Percentiles rank a stretch among this genome's conserved stretches.
Conservation (phyloP, 2,113 vertebrate genomes). For the Corvus hawaiiensis region DNA sequence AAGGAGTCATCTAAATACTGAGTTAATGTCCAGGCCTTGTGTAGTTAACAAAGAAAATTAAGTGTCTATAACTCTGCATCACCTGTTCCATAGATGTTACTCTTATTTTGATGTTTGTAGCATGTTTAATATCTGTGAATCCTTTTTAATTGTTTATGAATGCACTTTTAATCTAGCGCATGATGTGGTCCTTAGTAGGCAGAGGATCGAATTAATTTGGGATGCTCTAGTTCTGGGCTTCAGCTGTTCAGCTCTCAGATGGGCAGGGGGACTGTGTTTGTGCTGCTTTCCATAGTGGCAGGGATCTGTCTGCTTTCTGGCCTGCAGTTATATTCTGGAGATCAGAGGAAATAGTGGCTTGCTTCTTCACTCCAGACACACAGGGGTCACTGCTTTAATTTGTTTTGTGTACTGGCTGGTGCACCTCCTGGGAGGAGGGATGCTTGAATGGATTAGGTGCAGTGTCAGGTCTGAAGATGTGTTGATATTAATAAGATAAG, state of each 20-base stretch:
- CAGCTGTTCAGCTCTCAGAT: not conserved
- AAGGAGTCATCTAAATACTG: not conserved
- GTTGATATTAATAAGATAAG: not conserved
- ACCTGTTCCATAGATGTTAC: not conserved
- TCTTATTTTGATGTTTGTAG: not conserved
- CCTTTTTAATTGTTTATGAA: not conserved
- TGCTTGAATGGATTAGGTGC: not conserved
- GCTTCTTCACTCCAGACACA: not conserved
- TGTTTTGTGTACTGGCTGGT: not conserved
- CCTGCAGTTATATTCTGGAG: not conserved
- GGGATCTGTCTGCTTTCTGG: not conserved
- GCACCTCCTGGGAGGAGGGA: not conserved
- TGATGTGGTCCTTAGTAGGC: not conserved
- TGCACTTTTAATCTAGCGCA: not conserved
- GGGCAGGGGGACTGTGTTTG: not conserved
- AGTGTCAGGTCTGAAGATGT: not conserved
- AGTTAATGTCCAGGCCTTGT: not conserved
- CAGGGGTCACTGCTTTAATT: not conserved
- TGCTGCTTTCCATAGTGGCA: not conserved
- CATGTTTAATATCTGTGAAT: not conserved
- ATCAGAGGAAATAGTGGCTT: not conserved
- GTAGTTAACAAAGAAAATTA: not conserved
- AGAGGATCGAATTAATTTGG: not conserved
- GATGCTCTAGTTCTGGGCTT: not conserved
- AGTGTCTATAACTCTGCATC: not conserved